These are phyloP conservation scores for Ceyx melanurus DNA, from an alignment of 2,113 vertebrate genomes.

Conservation along the genomic window DNA sequence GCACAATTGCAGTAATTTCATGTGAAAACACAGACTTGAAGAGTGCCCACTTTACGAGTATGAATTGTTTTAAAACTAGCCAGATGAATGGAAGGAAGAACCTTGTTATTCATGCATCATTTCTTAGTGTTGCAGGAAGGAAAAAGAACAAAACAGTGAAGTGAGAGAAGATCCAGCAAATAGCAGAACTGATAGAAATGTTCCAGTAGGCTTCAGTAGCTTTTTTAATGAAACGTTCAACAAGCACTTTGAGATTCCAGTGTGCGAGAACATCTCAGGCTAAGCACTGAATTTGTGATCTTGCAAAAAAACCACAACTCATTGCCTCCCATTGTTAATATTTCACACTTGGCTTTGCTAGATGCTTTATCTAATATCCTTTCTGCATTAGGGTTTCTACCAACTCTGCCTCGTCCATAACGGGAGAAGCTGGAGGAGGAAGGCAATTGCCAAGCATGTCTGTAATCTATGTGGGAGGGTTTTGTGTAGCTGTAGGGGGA, in stretches of 20 bases:
- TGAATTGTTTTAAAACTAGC: slow-evolving; percentile 21
- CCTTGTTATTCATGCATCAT: slow-evolving; percentile 22
- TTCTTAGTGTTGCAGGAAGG: not conserved
- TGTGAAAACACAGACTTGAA: slow-evolving; percentile 20
- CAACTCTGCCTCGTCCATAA: slow-evolving; percentile 28
- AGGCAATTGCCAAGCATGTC: slow-evolving; percentile 27
- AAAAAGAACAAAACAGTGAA: not conserved
- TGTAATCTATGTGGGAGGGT: slow-evolving; percentile 53
- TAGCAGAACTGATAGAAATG: not conserved
- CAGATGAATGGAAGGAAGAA: slow-evolving; percentile 18
- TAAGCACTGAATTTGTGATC: slow-evolving; percentile 55
- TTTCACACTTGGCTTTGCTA: slow-evolving; percentile 58
- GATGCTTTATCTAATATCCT: slow-evolving; percentile 53
- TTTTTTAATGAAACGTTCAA: slow-evolving; percentile 45
- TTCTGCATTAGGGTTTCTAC: slow-evolving; percentile 7
- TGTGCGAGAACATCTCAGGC: not conserved
- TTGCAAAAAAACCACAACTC: slow-evolving; percentile 51
- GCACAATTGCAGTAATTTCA: slow-evolving; percentile 14
- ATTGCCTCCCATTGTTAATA: slow-evolving; percentile 56
- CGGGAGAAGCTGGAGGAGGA: slow-evolving; percentile 6
- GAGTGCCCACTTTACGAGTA: not conserved
- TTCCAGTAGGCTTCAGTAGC: not conserved
- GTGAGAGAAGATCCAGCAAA: slow-evolving; percentile 3
- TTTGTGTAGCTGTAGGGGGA: slow-evolving; percentile 53
- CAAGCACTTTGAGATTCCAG: slow-evolving; percentile 15